Evolutionary conservation across 2,888 invertebrate species (phyloP), one percentile per base, ranked within the genome.

Genomic region (Rambutsinella grinnellia): DNA sequence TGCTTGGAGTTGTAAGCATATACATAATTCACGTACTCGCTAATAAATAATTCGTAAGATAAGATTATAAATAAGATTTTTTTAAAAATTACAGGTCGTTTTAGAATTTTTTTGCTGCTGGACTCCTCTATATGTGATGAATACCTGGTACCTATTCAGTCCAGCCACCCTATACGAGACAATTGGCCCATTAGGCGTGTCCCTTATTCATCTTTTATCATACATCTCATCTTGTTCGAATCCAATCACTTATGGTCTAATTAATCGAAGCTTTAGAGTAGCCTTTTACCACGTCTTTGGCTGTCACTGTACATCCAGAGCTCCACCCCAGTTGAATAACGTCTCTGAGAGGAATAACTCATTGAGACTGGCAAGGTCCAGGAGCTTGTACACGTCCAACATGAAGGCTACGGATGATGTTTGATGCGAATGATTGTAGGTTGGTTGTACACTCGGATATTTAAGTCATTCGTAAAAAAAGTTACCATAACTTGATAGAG

Each of bases 31-130:
- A n/a, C 44, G 44, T 13, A 44, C 13, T 44, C 44, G 13, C 13
- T 44, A 8, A 44, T 8, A 44, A 44, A 44, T n/a, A n/a, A n/a
- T n/a, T n/a, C n/a, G n/a, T n/a, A n/a, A n/a, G n/a, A n/a, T n/a
- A n/a, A n/a, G n/a, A n/a, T n/a, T n/a, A n/a, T n/a, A n/a, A n/a
- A n/a, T n/a, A n/a, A n/a, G n/a, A n/a, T n/a, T n/a, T n/a, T n/a
- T n/a, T n/a, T n/a, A n/a, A n/a, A n/a, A n/a, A n/a, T n/a, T 63
- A 17, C 47, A 66, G 75, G 75, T 75, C n/a, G 91, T 92, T 1
- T 85, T 91, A n/a, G 91, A 92, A 84, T 92, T 92, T 86, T 92
- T 92, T 86, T 87, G 91, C 62, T 92, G 91, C 85, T 92, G 92
- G 92, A 90, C 91, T 0, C 92, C 92, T 0, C 85, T 90, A 2